Evolutionary conservation across 2,888 invertebrate genomes (phyloP), one percentile per base, ranked within the genome.

Genomic region (Yponomeuta cagnagella): DNA sequence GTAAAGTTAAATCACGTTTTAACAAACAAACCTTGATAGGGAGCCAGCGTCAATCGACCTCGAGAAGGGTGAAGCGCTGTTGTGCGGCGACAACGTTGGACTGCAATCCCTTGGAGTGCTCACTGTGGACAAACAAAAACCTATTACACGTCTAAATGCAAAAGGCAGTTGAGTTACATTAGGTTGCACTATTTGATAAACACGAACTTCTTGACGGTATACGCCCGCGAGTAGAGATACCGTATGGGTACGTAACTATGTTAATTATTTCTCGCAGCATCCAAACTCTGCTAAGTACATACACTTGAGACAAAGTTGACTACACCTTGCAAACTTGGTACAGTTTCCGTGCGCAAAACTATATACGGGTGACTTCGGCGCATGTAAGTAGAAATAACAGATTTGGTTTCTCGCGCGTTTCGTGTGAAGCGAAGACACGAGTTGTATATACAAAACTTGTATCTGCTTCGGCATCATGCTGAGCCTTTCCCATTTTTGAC

Each of bases 81-180:
- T 97, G 79, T 96, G 93, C 10, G 97, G 97, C 69, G 97, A 97
- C 76, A 97, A 84, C 37, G 96, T 96, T 0, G 97, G 96, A 82
- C 96, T 97, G 90, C 96, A 96, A 84, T 97, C 97, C 78, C 96
- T 95, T 12, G 96, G 96, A 37, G 96, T 96, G 76, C 96, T 96
- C 80, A 96, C 96, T 94, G 93, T 70, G 70, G 71, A 72, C 58
- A 10, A 65, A 65, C 30, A 43, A 43, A 6, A 43, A 3, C 9
- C 43, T 43, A 43, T n/a, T 63, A 63, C 63, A 63, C 9, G 10
- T 63, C 15, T 63, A 63, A 23, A 63, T 63, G n/a, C 63, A 63
- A 9, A 8, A 43, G 8, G 43, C 43, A 43, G 0, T 23, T 23
- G 9, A 43, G 0, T 43, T 1, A 43, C 8, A 43, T 8, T 43